A percentile compares a stretch with the other conserved stretches of the same genome.
phyloP scores from a whole-genome alignment of 2,113 vertebrate genomes.

The Oreotragus oreotragus region DNA sequence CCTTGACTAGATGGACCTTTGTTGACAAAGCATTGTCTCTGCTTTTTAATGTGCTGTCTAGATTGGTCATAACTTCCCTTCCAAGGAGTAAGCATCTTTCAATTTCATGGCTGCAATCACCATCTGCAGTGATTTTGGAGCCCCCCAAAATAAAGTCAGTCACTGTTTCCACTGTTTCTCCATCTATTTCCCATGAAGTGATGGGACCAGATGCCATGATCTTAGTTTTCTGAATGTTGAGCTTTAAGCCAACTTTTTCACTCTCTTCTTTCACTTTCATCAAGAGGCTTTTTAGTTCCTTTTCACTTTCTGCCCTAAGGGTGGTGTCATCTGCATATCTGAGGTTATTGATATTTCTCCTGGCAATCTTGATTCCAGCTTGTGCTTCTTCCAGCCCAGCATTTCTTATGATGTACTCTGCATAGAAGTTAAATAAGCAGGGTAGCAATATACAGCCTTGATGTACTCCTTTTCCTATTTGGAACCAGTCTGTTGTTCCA shows the following conservation, averaged over 20 bases:
- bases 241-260: not conserved
- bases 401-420: not conserved
- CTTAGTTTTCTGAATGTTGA: not conserved
- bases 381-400: not conserved
- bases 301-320: not conserved
- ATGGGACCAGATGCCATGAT: not conserved
- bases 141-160: not conserved
- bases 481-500: not conserved
- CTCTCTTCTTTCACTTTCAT: not conserved
- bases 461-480: not conserved
- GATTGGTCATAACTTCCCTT: not conserved
- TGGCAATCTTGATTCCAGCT: accelerated
- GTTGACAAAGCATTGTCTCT: not conserved
- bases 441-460: not conserved
- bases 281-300: not conserved
- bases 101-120: not conserved
- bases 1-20: not conserved
- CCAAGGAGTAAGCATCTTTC: not conserved
- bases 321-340: not conserved
- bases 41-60: not conserved
- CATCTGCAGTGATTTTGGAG: not conserved
- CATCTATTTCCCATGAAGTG: not conserved
- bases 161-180: not conserved
- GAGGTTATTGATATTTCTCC: not conserved
- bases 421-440: not conserved